Evolutionary conservation across 2,888 invertebrate species (phyloP), one percentile per base, ranked within the genome.

Genomic region (Apocheima hispidaria): DNA sequence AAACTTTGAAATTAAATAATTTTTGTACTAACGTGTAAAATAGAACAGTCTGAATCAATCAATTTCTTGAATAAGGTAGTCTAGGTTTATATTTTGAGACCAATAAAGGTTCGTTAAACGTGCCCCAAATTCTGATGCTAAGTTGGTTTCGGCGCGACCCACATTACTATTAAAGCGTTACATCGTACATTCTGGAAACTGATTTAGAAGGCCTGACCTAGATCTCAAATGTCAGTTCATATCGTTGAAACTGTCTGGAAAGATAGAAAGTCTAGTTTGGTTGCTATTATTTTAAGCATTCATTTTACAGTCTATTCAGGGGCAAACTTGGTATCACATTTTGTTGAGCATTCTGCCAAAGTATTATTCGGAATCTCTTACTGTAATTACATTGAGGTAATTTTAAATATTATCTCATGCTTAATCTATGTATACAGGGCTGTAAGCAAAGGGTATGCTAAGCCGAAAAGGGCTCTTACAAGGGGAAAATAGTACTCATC

Each of bases 191-290:
- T 41, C 18, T n/a, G 10, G 16, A 58, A 49, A 23, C 23, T 33
- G 44, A 50, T 44, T 54, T 50, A 21, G 60, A 51, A 33, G 54
- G 23, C 30, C 55, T 60, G 55, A 55, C 60, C 55, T 26, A 20
- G 38, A 33, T 60, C 26, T 41, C 40, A 50, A 60, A 60, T 44
- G 49, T 38, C 49, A 60, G 41, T 16, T 18, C 48, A 53, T 41
- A 52, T 41, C 36, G 41, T 52, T 33, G 26, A 36, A 16, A 7
- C 28, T n/a, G 14, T 23, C 14, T 35, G 28, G 20, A 51, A 51
- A 51, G 18, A 26, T 50, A 26, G 18, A 28, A 44, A 9, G 4
- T 30, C 36, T 43, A 43, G 35, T 54, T 43, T 5, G 14, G 41
- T 40, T 21, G 23, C 2, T 23, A 28, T 28, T 38, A 41, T 59